Evolutionary conservation across 2,888 invertebrate species (phyloP).

Genomic region (Sicus ferrugineus): DNA sequence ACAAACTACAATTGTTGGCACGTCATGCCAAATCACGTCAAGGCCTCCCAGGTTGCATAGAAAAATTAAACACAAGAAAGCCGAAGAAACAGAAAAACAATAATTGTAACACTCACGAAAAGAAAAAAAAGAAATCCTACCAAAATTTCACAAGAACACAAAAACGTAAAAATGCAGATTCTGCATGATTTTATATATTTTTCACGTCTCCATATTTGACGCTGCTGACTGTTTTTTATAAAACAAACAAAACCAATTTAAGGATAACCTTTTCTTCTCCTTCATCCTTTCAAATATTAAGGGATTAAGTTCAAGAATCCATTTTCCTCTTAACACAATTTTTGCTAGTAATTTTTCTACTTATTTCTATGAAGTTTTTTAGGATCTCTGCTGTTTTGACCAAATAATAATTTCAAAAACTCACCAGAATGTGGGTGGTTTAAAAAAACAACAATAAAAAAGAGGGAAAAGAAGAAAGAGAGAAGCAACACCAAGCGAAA

Average conservation of each 20-base stretch:
- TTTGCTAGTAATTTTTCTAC: constrained; percentile 46
- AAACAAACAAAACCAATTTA: not conserved
- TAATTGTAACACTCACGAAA: not conserved
- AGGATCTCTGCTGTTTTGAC: not conserved
- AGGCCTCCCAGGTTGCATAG: constrained; percentile 1
- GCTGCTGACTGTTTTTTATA: not conserved
- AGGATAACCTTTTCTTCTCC: not conserved
- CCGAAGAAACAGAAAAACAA: not conserved
- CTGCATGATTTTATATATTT: not conserved
- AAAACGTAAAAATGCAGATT: not conserved
- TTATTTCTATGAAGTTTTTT: not conserved
- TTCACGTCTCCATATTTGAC: not conserved
- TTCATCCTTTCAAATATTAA: not conserved
- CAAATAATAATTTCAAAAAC: too few species aligned
- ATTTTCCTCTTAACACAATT: constrained; percentile 22
- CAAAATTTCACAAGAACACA: not conserved
- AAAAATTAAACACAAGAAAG: too few species aligned
- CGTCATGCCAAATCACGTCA: not conserved
- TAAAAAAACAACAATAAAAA: constrained; percentile 49
- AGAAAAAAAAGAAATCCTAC: too few species aligned
- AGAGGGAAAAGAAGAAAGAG: too few species aligned
- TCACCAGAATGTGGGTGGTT: constrained; percentile 49
- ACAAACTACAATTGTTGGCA: not conserved
- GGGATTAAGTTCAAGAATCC: constrained; percentile 1
- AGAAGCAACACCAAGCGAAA: constrained; percentile 35